Percentiles rank a stretch among this genome's conserved stretches.
Conservation (phyloP, 1,140 invertebrate species). For the Adelges cooleyi region DNA sequence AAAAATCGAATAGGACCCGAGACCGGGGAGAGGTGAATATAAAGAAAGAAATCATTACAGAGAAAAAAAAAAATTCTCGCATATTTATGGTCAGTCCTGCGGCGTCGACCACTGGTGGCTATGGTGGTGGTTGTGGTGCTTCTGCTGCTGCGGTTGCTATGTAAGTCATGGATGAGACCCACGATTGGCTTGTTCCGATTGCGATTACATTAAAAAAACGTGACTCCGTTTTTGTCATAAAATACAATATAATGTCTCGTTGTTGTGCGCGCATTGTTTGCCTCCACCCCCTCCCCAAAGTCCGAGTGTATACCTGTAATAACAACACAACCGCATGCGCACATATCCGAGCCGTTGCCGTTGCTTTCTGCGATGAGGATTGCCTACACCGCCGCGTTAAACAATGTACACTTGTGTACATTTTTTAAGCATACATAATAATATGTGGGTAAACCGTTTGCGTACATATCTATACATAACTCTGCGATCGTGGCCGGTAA, state of each 20-base stretch:
- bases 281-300: not conserved
- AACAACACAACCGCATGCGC: not conserved
- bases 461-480: not conserved
- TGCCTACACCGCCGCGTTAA: too few relatives aligned
- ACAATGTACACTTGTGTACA: not conserved
- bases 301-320: not conserved
- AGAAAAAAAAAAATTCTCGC: not conserved
- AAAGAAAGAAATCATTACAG: not conserved
- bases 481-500: slow-evolving; percentile 1
- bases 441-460: not conserved
- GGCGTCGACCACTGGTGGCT: not conserved
- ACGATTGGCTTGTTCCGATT: slow-evolving; percentile 24
- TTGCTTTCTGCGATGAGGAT: too few relatives aligned
- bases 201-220: slow-evolving; percentile 9
- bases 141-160: not conserved
- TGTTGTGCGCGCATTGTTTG: slow-evolving; percentile 6
- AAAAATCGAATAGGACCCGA: too few relatives aligned
- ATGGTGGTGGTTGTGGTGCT: not conserved
- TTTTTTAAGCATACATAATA: not conserved
- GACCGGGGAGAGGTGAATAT: too few relatives aligned
- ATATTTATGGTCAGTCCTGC: slow-evolving; percentile 15
- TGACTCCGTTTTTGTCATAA: slow-evolving; percentile 26
- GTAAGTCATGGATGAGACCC: slow-evolving; percentile 21
- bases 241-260: slow-evolving; percentile 1
- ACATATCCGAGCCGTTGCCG: not conserved